These are phyloP conservation scores for Sarcophaga bullata DNA, from an alignment of 1,140 invertebrate species.

Conservation along the genomic window DNA sequence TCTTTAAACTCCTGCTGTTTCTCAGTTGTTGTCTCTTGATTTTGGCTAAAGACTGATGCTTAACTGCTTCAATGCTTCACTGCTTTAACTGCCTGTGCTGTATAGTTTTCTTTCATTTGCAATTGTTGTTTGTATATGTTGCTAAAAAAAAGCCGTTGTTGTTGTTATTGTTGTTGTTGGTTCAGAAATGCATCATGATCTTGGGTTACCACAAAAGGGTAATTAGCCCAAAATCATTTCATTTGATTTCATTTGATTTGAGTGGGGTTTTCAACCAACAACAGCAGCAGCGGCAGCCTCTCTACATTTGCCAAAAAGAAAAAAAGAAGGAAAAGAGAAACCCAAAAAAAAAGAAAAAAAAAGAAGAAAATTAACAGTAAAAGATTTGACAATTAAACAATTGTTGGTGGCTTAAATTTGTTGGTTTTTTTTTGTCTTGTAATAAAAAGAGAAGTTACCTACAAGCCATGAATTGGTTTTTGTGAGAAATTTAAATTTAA, in stretches of 20 bases:
- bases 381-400: constrained; percentile 19
- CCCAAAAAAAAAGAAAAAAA: not conserved
- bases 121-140: not conserved
- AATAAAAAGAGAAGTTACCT: not conserved
- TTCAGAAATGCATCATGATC: constrained; percentile 26
- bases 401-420: not conserved
- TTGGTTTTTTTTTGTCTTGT: not conserved
- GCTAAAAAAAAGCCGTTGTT: too few relatives aligned
- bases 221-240: constrained; percentile 32
- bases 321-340: not conserved
- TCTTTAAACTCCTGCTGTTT: constrained; percentile 38
- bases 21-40: not conserved
- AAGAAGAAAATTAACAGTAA: not conserved
- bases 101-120: not conserved
- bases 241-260: constrained; percentile 10
- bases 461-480: not conserved
- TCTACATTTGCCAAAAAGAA: not conserved
- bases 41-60: constrained; percentile 6
- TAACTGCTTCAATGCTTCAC: constrained; percentile 17
- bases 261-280: not conserved
- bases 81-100: constrained; percentile 12
- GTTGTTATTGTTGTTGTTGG: not conserved
- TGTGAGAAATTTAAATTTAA: not conserved
- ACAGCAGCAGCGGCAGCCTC: too few relatives aligned
- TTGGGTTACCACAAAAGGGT: constrained; percentile 39